These are phyloP conservation scores for Malachius bipustulatus DNA, from an alignment of 2,888 invertebrate species.

Conservation along the genomic window DNA sequence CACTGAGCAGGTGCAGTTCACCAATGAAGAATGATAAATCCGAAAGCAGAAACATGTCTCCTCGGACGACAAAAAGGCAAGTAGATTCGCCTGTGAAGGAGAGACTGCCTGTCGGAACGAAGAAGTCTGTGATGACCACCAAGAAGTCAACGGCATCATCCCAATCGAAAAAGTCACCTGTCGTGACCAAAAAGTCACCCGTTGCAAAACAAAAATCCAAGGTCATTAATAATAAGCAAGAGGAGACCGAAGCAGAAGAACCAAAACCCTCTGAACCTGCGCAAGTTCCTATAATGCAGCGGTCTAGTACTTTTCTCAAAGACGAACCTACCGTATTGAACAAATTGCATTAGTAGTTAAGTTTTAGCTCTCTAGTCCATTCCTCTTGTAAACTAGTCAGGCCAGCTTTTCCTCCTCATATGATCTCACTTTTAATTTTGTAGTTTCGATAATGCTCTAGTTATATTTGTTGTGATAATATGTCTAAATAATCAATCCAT, in stretches of 20 bases:
- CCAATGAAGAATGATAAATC: conserved; percentile 25
- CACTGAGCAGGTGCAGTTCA: conserved; percentile 22
- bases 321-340: conserved; percentile 58
- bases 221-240: too few species aligned
- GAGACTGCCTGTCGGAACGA: conserved; percentile 22
- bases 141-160: not conserved
- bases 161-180: not conserved
- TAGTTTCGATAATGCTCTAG: too few species aligned
- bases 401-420: too few species aligned
- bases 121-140: conserved; percentile 15
- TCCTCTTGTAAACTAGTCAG: conserved; percentile 21
- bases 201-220: too few species aligned
- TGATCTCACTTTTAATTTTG: too few species aligned
- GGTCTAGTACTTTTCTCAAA: conserved; percentile 64
- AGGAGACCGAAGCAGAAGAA: conserved; percentile 14
- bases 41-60: conserved; percentile 25
- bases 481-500: too few species aligned
- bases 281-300: conserved; percentile 38
- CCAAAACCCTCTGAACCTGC: conserved; percentile 13
- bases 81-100: conserved; percentile 27
- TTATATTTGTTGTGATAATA: too few species aligned
- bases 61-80: conserved; percentile 25
- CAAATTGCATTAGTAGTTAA: conserved; percentile 30
- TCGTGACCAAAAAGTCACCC: conserved; percentile 2
- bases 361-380: conserved; percentile 19